Conservation (phyloP, 2,113 vertebrate genomes). For the Sardina pilchardus region DNA sequence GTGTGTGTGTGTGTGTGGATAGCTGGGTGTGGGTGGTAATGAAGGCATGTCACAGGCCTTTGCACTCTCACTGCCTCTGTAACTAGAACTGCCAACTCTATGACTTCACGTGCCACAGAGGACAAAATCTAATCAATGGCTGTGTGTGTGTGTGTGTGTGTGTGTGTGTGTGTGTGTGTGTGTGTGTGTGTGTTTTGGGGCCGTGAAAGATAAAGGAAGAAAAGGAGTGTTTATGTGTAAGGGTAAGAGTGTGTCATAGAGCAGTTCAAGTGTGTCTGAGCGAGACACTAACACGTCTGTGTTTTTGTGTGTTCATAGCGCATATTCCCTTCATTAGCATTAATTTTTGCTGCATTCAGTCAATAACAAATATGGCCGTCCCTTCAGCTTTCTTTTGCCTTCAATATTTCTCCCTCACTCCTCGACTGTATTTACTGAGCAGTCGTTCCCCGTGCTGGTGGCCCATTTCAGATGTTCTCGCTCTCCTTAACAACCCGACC, state of each 20-base stretch:
- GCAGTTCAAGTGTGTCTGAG: background rate
- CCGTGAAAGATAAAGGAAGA: background rate
- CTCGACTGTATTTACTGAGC: background rate
- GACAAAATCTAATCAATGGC: slow-evolving; percentile 58
- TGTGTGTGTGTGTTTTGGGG: slow-evolving; percentile 21
- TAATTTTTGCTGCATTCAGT: slow-evolving; percentile 52
- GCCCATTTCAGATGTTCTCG: slow-evolving; percentile 8
- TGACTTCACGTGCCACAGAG: slow-evolving; percentile 46
- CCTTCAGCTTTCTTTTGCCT: background rate
- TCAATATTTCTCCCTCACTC: background rate
- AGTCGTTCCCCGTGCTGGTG: slow-evolving; percentile 13
- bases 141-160: slow-evolving; percentile 38
- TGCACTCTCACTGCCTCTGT: slow-evolving; percentile 47
- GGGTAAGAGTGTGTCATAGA: background rate
- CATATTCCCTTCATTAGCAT: slow-evolving; percentile 1
- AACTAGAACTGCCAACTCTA: slow-evolving; percentile 56
- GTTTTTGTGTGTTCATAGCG: background rate
- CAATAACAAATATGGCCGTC: slow-evolving; percentile 51
- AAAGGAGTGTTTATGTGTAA: slow-evolving; percentile 18
- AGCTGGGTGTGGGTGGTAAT: slow-evolving; percentile 19
- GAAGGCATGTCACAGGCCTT: slow-evolving; percentile 36
- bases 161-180: slow-evolving; percentile 28
- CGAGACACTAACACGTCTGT: background rate
- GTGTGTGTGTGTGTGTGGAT: slow-evolving; percentile 15
- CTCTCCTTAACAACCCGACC: background rate